These are phyloP conservation scores for Potamilus streckersoni DNA, from an alignment of 1,140 invertebrate species.

Conservation along the genomic window DNA sequence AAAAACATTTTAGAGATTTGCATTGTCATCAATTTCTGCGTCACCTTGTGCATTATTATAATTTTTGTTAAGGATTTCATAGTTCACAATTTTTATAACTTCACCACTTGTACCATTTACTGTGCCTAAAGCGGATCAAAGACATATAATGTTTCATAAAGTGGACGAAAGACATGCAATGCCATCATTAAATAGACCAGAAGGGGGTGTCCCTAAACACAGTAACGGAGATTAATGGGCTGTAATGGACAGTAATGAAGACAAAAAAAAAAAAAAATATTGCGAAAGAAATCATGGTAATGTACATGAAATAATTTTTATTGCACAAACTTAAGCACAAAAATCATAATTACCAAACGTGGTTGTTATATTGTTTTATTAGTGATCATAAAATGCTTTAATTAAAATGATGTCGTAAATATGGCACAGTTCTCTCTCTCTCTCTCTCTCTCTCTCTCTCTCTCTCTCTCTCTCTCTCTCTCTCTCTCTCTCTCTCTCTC, in stretches of 20 bases:
- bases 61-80: too few species aligned
- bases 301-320: neutral
- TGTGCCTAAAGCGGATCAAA: too few species aligned
- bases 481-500: neutral
- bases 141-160: too few species aligned
- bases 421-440: conserved; percentile 5
- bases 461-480: neutral
- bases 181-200: too few species aligned
- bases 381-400: neutral
- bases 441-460: neutral
- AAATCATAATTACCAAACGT: neutral
- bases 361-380: neutral
- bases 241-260: neutral
- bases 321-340: neutral
- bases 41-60: too few species aligned
- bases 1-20: too few species aligned
- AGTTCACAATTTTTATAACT: too few species aligned
- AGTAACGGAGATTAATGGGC: neutral
- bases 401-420: neutral
- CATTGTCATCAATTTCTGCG: too few species aligned
- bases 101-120: too few species aligned
- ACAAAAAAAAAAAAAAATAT: neutral
- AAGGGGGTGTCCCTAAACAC: neutral
- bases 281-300: neutral
- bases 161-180: too few species aligned